These are phyloP conservation scores for Drosophila hamatofila DNA, from an alignment of 2,888 invertebrate species.

Conservation along the genomic window DNA sequence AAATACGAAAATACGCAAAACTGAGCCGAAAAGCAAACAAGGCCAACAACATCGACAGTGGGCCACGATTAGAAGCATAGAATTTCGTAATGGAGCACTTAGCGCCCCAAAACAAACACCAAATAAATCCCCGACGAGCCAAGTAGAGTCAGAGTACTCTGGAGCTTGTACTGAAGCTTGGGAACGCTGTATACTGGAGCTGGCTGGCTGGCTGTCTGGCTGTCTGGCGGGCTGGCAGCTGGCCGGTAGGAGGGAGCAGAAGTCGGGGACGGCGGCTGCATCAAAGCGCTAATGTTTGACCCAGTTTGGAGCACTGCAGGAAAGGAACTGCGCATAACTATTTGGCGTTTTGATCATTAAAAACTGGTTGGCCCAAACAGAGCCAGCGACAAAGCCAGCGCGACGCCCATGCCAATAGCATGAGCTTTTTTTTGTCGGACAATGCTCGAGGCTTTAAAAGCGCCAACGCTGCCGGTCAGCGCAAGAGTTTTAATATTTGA, in stretches of 20 bases:
- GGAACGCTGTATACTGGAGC: slow-evolving; percentile 10
- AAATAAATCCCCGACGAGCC: slow-evolving; percentile 25
- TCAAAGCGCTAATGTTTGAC: slow-evolving; percentile 76
- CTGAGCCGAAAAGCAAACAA: slow-evolving; percentile 52
- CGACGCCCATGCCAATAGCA: slow-evolving; percentile 53
- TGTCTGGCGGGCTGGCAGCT: not conserved
- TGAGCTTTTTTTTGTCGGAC: slow-evolving; percentile 48
- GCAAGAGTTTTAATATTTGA: slow-evolving; percentile 72
- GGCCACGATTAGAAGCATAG: slow-evolving; percentile 76
- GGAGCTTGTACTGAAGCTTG: slow-evolving; percentile 16
- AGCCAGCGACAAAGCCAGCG: slow-evolving; percentile 23
- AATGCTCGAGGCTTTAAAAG: slow-evolving; percentile 68
- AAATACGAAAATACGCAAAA: slow-evolving; percentile 51
- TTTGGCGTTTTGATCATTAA: slow-evolving; percentile 76
- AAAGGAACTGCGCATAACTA: slow-evolving; percentile 72
- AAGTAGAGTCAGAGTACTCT: slow-evolving; percentile 7
- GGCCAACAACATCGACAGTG: slow-evolving; percentile 60
- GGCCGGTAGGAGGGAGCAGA: not conserved
- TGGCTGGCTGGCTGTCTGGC: not conserved
- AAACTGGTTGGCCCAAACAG: slow-evolving; percentile 76
- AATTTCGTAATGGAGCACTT: slow-evolving; percentile 80
- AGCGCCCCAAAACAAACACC: slow-evolving; percentile 51
- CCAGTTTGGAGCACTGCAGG: slow-evolving; percentile 73
- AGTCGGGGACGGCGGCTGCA: slow-evolving; percentile 55
- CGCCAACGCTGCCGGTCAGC: slow-evolving; percentile 62